Percentiles rank a stretch among this genome's conserved stretches.
These are phyloP conservation scores for Conus betulinus DNA, from an alignment of 1,140 invertebrate species.

Conservation along the genomic window DNA sequence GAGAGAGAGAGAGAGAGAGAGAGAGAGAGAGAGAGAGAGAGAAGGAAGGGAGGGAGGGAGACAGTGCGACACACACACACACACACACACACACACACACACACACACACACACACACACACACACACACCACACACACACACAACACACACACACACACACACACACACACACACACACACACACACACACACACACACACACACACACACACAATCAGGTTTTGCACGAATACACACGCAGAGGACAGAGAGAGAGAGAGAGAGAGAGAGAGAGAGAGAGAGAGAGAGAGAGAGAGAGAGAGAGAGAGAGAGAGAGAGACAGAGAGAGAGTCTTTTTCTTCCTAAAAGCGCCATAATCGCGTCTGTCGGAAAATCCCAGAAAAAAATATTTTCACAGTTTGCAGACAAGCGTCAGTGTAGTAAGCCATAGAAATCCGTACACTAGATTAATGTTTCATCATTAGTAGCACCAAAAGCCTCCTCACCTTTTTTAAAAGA, in stretches of 20 bases:
- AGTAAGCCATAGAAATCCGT: neutral
- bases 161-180: no score
- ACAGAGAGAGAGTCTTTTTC: neutral
- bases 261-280: slow-evolving; percentile 22
- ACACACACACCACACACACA: neutral
- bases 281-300: slow-evolving; percentile 6
- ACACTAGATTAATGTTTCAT: neutral
- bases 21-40: neutral
- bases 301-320: neutral
- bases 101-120: neutral
- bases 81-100: neutral
- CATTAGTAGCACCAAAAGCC: neutral
- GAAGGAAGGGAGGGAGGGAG: neutral
- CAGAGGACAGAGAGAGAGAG: slow-evolving; percentile 13
- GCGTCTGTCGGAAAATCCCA: neutral
- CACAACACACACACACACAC: no score
- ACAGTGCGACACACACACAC: neutral
- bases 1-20: slow-evolving; percentile 9
- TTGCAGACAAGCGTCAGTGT: neutral
- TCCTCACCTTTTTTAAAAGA: neutral
- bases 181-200: neutral
- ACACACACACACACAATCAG: neutral
- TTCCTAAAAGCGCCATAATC: no score
- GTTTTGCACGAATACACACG: no score
- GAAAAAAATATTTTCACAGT: no score